Conservation (phyloP, 2,113 vertebrate species). For the Larimichthys crocea region DNA sequence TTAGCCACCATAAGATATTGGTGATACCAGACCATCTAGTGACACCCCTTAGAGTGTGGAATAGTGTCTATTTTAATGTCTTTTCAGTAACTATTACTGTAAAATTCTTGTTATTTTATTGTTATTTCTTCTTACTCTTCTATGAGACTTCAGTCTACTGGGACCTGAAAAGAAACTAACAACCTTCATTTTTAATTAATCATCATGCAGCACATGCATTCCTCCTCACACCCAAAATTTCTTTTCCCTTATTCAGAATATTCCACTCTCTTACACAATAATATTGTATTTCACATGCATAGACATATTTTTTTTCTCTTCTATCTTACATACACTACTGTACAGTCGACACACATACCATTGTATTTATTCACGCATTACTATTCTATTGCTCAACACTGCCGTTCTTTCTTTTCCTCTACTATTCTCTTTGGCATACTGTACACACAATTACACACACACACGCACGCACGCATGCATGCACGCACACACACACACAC, state of each 20-base stretch:
- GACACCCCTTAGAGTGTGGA: too few species aligned
- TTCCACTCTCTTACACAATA: background rate
- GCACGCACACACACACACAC: background rate
- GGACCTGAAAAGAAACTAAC: background rate
- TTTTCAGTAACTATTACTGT: too few species aligned
- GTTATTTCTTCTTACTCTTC: background rate
- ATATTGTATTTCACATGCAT: background rate
- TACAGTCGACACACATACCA: background rate
- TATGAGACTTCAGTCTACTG: background rate
- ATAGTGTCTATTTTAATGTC: too few species aligned
- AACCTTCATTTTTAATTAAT: background rate
- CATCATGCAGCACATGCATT: background rate
- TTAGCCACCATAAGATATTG: background rate
- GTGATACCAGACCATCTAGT: too few species aligned
- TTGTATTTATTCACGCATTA: background rate
- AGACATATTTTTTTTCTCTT: background rate
- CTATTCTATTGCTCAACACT: background rate
- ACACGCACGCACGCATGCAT: background rate
- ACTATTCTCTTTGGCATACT: background rate
- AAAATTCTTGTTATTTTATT: too few species aligned
- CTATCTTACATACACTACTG: background rate
- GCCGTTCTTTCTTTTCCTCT: background rate
- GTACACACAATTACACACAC: background rate
- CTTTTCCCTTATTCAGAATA: background rate
- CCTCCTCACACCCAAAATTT: background rate